Evolutionary conservation across 1,140 invertebrate species (phyloP).

Genomic region (Lanistes nyassanus): DNA sequence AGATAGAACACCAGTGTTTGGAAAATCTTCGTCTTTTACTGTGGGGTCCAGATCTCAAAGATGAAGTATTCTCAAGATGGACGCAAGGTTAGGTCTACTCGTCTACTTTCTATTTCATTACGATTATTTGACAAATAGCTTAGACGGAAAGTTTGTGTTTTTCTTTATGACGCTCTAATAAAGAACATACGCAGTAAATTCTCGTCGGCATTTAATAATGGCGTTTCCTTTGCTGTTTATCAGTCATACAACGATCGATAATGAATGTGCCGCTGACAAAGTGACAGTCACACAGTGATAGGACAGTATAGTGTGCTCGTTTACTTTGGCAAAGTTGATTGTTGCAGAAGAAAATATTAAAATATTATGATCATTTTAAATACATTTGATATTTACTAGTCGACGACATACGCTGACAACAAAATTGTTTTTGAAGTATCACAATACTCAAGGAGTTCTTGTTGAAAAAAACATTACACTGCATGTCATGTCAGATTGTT

Average conservation of each 20-base stretch:
- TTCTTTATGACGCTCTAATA: background rate
- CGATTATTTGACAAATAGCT: background rate
- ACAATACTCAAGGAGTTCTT: no score
- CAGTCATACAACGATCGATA: background rate
- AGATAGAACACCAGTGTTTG: slow-evolving; percentile 35
- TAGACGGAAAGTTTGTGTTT: background rate
- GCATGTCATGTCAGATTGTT: no score
- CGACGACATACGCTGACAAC: no score
- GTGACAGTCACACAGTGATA: no score
- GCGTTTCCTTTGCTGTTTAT: background rate
- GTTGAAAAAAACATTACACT: no score
- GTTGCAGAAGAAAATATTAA: no score
- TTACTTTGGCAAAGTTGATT: no score
- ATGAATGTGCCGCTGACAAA: background rate
- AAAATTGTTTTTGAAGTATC: no score
- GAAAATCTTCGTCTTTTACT: slow-evolving; percentile 74
- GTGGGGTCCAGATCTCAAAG: slow-evolving; percentile 84
- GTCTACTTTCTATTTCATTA: slow-evolving; percentile 13
- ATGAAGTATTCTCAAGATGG: slow-evolving; percentile 89
- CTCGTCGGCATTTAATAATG: background rate
- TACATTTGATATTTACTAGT: no score
- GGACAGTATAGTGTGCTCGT: no score
- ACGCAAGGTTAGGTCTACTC: slow-evolving; percentile 76
- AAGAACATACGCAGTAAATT: background rate
- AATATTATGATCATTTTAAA: no score